These are phyloP conservation scores for Dendrolimus pini DNA, from an alignment of 2,888 invertebrate genomes.

Conservation along the genomic window DNA sequence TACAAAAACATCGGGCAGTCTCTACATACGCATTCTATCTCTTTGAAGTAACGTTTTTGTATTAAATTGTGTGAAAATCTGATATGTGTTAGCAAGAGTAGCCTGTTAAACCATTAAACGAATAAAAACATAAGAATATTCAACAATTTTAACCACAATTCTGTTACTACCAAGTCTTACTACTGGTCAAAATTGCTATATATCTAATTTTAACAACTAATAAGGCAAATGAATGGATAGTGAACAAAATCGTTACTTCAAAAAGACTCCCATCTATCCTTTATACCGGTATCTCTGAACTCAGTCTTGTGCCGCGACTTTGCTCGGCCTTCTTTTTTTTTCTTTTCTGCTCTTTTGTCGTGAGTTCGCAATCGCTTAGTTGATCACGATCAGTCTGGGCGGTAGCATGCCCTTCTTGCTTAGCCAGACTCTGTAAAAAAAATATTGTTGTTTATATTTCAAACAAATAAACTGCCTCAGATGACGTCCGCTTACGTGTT, in stretches of 20 bases:
- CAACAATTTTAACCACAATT: no score
- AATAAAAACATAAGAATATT: no score
- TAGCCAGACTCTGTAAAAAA: conserved; percentile 81
- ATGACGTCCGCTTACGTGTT: no score
- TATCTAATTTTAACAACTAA: no score
- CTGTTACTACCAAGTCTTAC: no score
- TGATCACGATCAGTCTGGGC: conserved; percentile 55
- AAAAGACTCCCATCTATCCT: not conserved
- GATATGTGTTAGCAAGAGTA: no score
- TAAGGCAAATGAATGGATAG: no score
- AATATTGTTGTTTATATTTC: not conserved
- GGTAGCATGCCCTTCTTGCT: conserved; percentile 70
- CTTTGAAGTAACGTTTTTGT: not conserved
- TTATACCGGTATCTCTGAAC: conserved; percentile 3
- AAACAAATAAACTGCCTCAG: no score
- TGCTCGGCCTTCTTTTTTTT: conserved; percentile 6
- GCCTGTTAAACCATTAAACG: no score
- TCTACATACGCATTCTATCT: not conserved
- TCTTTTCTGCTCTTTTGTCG: conserved; percentile 23
- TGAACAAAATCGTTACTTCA: no score
- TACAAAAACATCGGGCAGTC: not conserved
- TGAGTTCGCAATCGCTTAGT: conserved; percentile 24
- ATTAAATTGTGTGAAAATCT: not conserved
- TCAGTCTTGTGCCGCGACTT: conserved; percentile 1
- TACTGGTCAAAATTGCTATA: no score